Evolutionary conservation across 2,888 invertebrate genomes (phyloP).

Genomic region (Ectropis crepuscularia): DNA sequence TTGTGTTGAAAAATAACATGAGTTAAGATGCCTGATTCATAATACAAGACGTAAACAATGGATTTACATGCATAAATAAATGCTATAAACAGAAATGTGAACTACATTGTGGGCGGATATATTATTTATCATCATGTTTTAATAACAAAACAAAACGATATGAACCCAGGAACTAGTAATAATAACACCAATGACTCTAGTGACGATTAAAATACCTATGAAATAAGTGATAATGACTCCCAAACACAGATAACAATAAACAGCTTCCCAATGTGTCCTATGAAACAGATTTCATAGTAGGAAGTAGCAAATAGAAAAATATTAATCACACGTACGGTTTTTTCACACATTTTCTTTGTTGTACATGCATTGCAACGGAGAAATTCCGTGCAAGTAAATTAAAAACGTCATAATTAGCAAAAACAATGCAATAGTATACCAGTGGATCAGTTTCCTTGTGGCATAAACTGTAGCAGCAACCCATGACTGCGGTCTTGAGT

Average conservation of each 20-base stretch:
- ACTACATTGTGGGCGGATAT: slow-evolving; percentile 30
- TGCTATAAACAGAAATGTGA: too few relatives aligned
- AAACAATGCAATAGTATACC: slow-evolving; percentile 70
- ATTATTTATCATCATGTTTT: slow-evolving; percentile 3
- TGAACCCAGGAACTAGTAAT: not conserved
- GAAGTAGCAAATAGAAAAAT: slow-evolving; percentile 30
- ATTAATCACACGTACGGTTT: slow-evolving; percentile 16
- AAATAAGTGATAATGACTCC: slow-evolving; percentile 14
- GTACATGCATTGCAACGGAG: slow-evolving; percentile 22
- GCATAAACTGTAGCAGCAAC: slow-evolving; percentile 90
- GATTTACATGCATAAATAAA: too few relatives aligned
- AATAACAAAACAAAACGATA: slow-evolving; percentile 6
- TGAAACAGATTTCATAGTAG: slow-evolving; percentile 31
- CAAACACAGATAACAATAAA: slow-evolving; percentile 55
- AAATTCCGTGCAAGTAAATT: slow-evolving; percentile 12
- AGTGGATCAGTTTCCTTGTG: slow-evolving; percentile 88
- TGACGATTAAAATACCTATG: slow-evolving; percentile 1
- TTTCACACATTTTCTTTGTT: slow-evolving; percentile 22
- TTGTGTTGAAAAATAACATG: too few relatives aligned
- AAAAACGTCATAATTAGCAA: slow-evolving; percentile 14
- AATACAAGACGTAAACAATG: too few relatives aligned
- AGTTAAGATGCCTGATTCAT: too few relatives aligned
- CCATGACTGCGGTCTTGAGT: slow-evolving; percentile 83
- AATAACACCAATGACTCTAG: slow-evolving; percentile 3
- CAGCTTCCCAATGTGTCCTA: slow-evolving; percentile 28